These are phyloP conservation scores for Rhopilema esculentum DNA, from an alignment of 30 jellyfish, hydroid and myxozoan genomes.

Conservation along the genomic window DNA sequence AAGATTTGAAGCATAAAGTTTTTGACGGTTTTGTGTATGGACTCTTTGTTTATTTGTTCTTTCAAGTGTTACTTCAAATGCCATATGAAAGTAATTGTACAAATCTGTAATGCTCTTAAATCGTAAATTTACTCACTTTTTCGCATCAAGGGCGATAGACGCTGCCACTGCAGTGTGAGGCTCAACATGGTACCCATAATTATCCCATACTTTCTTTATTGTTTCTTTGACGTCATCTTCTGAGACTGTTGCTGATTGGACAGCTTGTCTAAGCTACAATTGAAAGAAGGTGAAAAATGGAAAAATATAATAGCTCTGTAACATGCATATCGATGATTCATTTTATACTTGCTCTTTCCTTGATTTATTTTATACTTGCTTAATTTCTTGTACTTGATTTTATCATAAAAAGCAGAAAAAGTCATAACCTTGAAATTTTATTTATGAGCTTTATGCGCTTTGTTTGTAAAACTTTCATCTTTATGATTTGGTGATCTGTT, in stretches of 20 bases:
- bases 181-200: constrained; percentile 40
- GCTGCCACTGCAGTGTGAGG: constrained; percentile 79
- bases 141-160: constrained; percentile 49
- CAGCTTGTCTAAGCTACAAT: constrained; percentile 43
- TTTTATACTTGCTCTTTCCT: not conserved
- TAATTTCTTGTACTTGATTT: too few species aligned
- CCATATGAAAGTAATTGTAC: too few species aligned
- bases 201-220: constrained; percentile 21
- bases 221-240: constrained; percentile 52
- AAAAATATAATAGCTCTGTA: not conserved
- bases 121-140: constrained; percentile 35
- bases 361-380: too few species aligned
- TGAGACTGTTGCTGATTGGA: constrained; percentile 66
- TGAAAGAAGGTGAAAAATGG: not conserved
- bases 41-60: too few species aligned
- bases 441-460: not conserved
- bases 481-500: too few species aligned
- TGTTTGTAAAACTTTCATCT: too few species aligned
- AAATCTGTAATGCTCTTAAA: too few species aligned
- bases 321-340: not conserved
- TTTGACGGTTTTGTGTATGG: too few species aligned
- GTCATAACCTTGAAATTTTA: not conserved
- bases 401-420: too few species aligned
- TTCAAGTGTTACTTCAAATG: too few species aligned
- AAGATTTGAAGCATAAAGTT: too few species aligned